Evolutionary conservation across 2,113 vertebrate genomes (phyloP), one percentile per base, ranked within the genome.

Genomic region (Prolemur simus): DNA sequence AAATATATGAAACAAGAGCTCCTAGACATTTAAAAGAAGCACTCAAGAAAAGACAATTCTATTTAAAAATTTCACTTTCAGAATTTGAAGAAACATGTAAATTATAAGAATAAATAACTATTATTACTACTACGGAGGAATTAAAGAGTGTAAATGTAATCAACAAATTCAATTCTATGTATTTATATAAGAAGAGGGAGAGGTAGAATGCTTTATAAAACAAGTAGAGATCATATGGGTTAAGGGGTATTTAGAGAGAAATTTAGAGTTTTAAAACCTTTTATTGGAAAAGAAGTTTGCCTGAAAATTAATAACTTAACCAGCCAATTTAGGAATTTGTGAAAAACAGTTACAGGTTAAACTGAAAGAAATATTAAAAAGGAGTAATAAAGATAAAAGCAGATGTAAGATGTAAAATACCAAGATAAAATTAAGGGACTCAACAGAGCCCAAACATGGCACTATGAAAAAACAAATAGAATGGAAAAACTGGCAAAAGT

Each of bases 271-370:
- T 87, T 91, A 81, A 85, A 66, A 42, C 14, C 20, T 85, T 93
- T 95, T 84, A 63, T 52, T 83, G 23, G 15, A 77, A 89, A 87
- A 89, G 23, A 88, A 87, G 37, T 27, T 95, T 37, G 20, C 42
- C 32, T 91, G 1, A 95, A 95, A 86, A 89, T 77, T 60, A 96
- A 63, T 82, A 92, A 83, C 32, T 5, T 90, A 80, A 54, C n/a
- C 29, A 73, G 68, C 21, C 52, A 87, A 63, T 8, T 87, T 84
- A 69, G 21, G 32, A 89, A 89, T 95, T 84, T 32, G 80, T 87
- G 37, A 90, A 95, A 96, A 94, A 78, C 7, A 95, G 10, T 66
- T 91, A 89, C 5, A 94, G 64, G 82, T 77, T 63, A 89, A 85
- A 64, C 29, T 76, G 32, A 94, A 95, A 66, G 23, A 76, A 82